Conservation (phyloP, 1,140 invertebrate species). For the Tetraneura akinire region DNA sequence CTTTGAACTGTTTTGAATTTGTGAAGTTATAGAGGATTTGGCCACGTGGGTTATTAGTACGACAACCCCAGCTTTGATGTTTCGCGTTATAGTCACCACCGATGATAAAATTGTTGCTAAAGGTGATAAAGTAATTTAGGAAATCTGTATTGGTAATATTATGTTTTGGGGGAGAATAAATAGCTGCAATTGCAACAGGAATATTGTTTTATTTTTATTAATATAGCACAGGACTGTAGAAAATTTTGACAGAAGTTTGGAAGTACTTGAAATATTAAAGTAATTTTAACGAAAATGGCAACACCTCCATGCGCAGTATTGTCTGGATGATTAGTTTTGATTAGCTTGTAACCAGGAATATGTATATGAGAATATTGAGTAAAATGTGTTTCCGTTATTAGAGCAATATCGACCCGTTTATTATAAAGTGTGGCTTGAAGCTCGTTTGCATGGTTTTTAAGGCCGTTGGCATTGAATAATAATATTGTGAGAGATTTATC, state of each 20-base stretch:
- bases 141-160: background rate
- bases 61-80: constrained; percentile 53
- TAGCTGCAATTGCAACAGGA: background rate
- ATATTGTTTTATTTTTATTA: background rate
- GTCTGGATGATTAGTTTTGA: constrained; percentile 5
- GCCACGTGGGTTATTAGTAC: constrained; percentile 57
- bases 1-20: constrained; percentile 1
- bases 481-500: too few species aligned
- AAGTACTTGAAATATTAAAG: background rate
- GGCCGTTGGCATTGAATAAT: too few species aligned
- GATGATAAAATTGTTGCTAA: background rate
- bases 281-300: constrained; percentile 4
- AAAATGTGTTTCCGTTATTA: constrained; percentile 4
- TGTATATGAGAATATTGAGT: background rate
- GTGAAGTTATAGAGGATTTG: constrained; percentile 54
- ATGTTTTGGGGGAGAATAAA: background rate
- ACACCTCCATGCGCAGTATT: background rate
- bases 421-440: background rate
- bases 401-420: background rate
- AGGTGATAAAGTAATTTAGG: background rate
- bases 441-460: background rate
- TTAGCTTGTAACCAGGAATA: background rate
- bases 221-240: background rate
- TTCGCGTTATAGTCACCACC: background rate
- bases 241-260: background rate